These are phyloP conservation scores for Nebria ingens DNA, from an alignment of 1,140 invertebrate species.

Conservation along the genomic window DNA sequence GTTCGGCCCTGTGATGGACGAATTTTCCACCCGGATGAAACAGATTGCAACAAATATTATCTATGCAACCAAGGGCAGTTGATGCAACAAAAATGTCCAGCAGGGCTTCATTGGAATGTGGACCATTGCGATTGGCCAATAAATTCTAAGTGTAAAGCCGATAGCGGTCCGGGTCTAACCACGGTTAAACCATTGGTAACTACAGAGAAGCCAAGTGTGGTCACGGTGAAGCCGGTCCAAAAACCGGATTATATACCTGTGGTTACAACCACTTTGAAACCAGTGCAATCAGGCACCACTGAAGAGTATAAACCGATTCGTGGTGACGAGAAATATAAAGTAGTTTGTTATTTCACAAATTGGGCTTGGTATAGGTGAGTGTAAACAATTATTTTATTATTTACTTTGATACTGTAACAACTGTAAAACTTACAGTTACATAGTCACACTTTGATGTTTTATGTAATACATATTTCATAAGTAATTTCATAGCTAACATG, in stretches of 20 bases:
- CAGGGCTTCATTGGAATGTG: slow-evolving; percentile 63
- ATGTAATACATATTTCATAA: slow-evolving; percentile 6
- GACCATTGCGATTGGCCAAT: slow-evolving; percentile 71
- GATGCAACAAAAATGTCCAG: slow-evolving; percentile 54
- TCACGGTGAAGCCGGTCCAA: slow-evolving; percentile 6
- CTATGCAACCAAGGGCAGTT: slow-evolving; percentile 63
- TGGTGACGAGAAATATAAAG: slow-evolving; percentile 45
- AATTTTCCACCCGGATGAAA: slow-evolving; percentile 49
- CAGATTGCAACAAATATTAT: slow-evolving; percentile 69
- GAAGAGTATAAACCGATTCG: slow-evolving; percentile 25
- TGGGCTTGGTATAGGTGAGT: slow-evolving; percentile 59
- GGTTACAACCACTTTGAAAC: slow-evolving; percentile 47
- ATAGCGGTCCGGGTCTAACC: slow-evolving; percentile 19
- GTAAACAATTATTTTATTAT: background rate
- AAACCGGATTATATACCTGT: slow-evolving; percentile 15
- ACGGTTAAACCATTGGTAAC: slow-evolving; percentile 15
- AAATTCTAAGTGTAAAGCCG: slow-evolving; percentile 47
- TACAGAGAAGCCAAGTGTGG: slow-evolving; percentile 10
- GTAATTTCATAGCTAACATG: background rate
- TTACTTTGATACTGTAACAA: background rate
- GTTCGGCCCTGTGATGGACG: slow-evolving; percentile 41
- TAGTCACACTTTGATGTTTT: background rate
- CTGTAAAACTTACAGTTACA: background rate
- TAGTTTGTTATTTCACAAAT: slow-evolving; percentile 66
- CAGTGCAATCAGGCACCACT: slow-evolving; percentile 51